Conservation (phyloP, 2,888 invertebrate species). For the Melanchra persicariae region DNA sequence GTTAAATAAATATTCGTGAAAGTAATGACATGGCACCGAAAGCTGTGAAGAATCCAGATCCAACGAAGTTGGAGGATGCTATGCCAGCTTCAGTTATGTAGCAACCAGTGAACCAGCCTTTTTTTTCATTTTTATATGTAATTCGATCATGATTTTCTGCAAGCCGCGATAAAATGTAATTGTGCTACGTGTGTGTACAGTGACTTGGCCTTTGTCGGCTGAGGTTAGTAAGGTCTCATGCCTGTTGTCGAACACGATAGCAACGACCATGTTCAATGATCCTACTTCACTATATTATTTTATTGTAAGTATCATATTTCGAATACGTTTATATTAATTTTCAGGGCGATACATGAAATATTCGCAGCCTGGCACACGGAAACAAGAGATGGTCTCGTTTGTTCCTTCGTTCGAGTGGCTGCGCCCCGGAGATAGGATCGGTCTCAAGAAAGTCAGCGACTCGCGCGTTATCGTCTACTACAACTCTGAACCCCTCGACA, state of each 20-base stretch:
- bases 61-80: not conserved
- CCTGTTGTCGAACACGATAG: not conserved
- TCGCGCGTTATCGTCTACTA: slow-evolving; percentile 93
- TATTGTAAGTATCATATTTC: slow-evolving; percentile 7
- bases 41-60: not conserved
- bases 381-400: slow-evolving; percentile 75
- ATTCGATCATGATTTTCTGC: not conserved
- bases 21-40: not conserved
- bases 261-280: not conserved
- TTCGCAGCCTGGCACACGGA: slow-evolving; percentile 71
- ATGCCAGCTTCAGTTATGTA: not conserved
- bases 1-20: not conserved
- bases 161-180: not conserved
- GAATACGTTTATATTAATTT: slow-evolving; percentile 42
- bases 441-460: slow-evolving; percentile 93
- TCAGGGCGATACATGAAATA: slow-evolving; percentile 82
- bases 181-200: not conserved
- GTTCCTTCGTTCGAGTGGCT: slow-evolving; percentile 94
- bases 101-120: not conserved
- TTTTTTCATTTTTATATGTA: not conserved
- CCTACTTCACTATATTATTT: not conserved
- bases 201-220: not conserved
- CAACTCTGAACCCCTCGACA: slow-evolving; percentile 95
- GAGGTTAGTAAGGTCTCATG: slow-evolving; percentile 13
- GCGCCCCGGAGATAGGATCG: slow-evolving; percentile 94